Conservation (phyloP, 2,113 vertebrate genomes). For the Pseudorhombus dupliciocellatus region DNA sequence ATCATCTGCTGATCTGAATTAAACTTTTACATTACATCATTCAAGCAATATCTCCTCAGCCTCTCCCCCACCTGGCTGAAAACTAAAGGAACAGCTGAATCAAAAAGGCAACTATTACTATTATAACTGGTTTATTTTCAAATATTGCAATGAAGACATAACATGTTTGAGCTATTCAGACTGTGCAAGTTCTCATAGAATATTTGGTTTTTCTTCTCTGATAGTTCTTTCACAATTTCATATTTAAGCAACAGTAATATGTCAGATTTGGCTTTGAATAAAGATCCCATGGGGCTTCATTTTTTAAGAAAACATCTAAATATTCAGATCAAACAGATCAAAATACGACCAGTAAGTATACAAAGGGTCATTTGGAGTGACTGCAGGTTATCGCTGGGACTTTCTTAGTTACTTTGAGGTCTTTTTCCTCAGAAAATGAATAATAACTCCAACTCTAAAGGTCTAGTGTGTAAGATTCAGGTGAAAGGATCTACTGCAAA, state of each 20-base stretch:
- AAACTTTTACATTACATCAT: constrained; percentile 9
- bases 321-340: too few relatives aligned
- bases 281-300: too few relatives aligned
- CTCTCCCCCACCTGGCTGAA: constrained; percentile 8
- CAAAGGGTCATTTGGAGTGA: neutral
- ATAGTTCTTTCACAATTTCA: constrained; percentile 6
- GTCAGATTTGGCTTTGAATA: too few relatives aligned
- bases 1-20: neutral
- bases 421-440: neutral
- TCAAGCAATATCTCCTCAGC: neutral
- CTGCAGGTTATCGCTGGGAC: neutral
- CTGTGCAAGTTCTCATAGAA: constrained; percentile 5
- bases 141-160: neutral
- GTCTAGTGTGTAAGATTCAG: too few relatives aligned
- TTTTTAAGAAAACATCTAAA: too few relatives aligned
- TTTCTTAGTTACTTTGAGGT: neutral
- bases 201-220: constrained; percentile 1
- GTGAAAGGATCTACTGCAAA: too few relatives aligned
- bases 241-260: neutral
- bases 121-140: too few relatives aligned
- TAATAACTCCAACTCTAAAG: neutral
- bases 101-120: constrained; percentile 3
- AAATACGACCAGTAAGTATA: neutral
- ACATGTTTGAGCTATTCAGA: too few relatives aligned
- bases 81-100: constrained; percentile 15